These are phyloP conservation scores for Cephus rjabovi DNA, from an alignment of 2,888 invertebrate species.

Conservation along the genomic window DNA sequence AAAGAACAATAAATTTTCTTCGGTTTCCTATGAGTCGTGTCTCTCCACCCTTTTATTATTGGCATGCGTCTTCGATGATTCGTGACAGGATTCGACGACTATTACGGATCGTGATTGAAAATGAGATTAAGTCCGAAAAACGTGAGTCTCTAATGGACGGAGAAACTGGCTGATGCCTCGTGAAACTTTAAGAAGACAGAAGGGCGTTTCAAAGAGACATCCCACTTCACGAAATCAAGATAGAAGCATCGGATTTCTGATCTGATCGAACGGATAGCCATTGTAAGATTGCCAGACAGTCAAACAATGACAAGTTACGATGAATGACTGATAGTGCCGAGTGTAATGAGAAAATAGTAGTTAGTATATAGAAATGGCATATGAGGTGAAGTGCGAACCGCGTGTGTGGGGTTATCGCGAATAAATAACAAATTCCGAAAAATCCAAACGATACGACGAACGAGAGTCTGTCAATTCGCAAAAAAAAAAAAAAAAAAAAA, in stretches of 20 bases:
- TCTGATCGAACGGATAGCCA: not conserved
- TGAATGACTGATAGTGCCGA: not conserved
- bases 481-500: too few species aligned
- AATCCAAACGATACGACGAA: constrained; percentile 6
- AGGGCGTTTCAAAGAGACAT: not conserved
- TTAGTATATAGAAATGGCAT: not conserved
- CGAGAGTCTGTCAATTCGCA: not conserved
- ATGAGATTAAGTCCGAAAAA: not conserved
- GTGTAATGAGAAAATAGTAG: not conserved
- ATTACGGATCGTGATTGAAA: not conserved
- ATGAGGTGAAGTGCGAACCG: not conserved
- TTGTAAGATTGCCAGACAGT: not conserved
- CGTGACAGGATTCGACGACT: not conserved
- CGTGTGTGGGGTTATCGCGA: not conserved
- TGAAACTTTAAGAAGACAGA: not conserved
- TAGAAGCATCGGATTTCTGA: not conserved
- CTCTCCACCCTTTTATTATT: constrained; percentile 45
- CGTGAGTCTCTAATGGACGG: not conserved
- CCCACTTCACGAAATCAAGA: not conserved
- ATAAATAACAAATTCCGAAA: constrained; percentile 22
- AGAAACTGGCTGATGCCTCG: not conserved
- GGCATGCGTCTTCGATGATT: constrained; percentile 29
- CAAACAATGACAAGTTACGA: not conserved
- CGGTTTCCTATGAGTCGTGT: constrained; percentile 27
- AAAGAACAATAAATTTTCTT: constrained; percentile 22